Evolutionary conservation across 2,888 invertebrate genomes (phyloP), one percentile per base, ranked within the genome.

Genomic region (Parnassius orleans): DNA sequence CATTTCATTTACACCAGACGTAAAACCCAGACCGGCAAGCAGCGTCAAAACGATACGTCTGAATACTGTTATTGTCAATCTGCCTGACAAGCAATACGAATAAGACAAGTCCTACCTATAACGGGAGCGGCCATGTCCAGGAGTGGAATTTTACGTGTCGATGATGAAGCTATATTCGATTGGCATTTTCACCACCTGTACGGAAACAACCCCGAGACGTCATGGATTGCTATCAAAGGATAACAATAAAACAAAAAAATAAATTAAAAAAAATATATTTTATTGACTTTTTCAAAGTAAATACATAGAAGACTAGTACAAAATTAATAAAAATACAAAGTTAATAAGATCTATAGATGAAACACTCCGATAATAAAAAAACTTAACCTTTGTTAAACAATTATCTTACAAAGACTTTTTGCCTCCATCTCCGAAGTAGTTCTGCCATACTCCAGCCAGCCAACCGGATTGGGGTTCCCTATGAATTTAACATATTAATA

Each of bases 391-490:
- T 46, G 14, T 41, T 53, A 53, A n/a, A 41, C 9, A 10, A 19
- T 14, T 15, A 55, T 42, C 9, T 53, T 33, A 33, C 33, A 5
- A 5, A 33, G 33, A 33, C 7, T 33, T 33, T 47, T 15, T 56
- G 46, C 52, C 44, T 19, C 57, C 64, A 51, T 68, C 70, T 1
- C 75, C 80, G 61, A 82, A 81, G 43, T 83, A 64, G n/a, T 72
- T 77, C 53, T 80, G 78, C 82, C 82, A 83, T 2, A 90, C 71
- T 0, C 81, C 81, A 0, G 80, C 83, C 1, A 85, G 33, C 90
- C 90, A 90, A 1, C 90, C 90, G 0, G 72, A 64, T 60, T 85
- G 80, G 0, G 90, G 88, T 61, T 87, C 89, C 42, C 90, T 90
- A 81, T 12, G 19, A 14, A 48, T 41, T 15, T 9, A 19, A 33